A percentile compares a stretch with the other conserved stretches of the same genome.
phyloP scores from a whole-genome alignment of 2,888 invertebrate genomes.

The Lissocephala sabroskyi region DNA sequence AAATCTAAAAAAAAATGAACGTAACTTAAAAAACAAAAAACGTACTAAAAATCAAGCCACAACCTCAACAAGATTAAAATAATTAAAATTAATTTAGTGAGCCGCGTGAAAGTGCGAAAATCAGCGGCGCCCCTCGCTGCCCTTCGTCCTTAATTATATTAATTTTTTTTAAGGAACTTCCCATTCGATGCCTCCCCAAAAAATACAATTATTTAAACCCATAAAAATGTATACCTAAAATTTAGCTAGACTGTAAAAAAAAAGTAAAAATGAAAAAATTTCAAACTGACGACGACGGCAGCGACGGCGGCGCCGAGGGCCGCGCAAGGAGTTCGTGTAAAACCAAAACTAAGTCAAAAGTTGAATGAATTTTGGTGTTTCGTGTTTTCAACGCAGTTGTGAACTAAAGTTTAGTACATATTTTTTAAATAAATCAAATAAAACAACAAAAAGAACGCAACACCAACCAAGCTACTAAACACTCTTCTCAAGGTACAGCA shows the following conservation, averaged over 20 bases:
- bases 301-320: not conserved
- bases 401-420: slow-evolving; percentile 64
- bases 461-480: slow-evolving; percentile 40
- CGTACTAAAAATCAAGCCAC: not conserved
- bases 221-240: too few species aligned
- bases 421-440: slow-evolving; percentile 41
- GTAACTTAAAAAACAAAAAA: not conserved
- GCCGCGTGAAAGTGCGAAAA: not conserved
- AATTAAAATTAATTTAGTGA: slow-evolving; percentile 2
- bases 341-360: slow-evolving; percentile 59
- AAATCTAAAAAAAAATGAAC: not conserved
- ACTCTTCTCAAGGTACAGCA: slow-evolving; percentile 48
- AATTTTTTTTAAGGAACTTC: too few species aligned
- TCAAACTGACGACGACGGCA: too few species aligned
- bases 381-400: slow-evolving; percentile 65
- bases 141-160: not conserved
- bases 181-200: too few species aligned
- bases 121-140: not conserved
- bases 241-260: not conserved
- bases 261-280: not conserved
- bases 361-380: slow-evolving; percentile 59
- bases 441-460: slow-evolving; percentile 15
- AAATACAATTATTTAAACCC: too few species aligned
- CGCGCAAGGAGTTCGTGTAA: slow-evolving; percentile 33
- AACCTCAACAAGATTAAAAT: slow-evolving; percentile 7